A percentile compares a stretch with the other conserved stretches of the same genome.
Conservation (phyloP, 2,797 vertebrate genomes). For the Podarcis siculus region DNA sequence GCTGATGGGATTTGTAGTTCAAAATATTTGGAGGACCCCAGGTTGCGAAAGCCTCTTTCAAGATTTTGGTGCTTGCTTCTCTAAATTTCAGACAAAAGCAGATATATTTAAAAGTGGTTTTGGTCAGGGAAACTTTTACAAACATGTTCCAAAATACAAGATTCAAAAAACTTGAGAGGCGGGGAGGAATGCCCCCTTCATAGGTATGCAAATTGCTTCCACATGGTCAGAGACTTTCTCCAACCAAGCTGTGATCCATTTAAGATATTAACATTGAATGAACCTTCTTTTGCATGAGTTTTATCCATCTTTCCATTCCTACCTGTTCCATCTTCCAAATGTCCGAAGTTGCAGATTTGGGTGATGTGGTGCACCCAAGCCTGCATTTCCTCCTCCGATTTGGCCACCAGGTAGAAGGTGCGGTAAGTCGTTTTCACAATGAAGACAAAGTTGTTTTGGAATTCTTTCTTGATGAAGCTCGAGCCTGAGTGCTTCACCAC, state of each 20-base stretch:
- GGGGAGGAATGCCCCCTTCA: neutral
- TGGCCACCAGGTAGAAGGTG: slow-evolving; percentile 96
- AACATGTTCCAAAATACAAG: no score
- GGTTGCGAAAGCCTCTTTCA: neutral
- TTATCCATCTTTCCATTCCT: neutral
- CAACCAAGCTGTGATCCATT: no score
- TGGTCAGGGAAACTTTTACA: no score
- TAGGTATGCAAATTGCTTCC: neutral
- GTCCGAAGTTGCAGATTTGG: slow-evolving; percentile 91
- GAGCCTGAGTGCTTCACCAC: slow-evolving; percentile 87
- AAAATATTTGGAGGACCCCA: neutral
- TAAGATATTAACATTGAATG: neutral
- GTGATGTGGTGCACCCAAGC: slow-evolving; percentile 93
- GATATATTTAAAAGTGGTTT: no score
- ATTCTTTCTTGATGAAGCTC: slow-evolving; percentile 87
- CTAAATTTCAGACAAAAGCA: no score
- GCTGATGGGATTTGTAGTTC: neutral
- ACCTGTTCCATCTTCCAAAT: slow-evolving; percentile 87
- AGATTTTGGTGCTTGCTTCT: neutral
- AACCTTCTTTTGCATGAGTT: neutral
- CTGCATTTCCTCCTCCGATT: slow-evolving; percentile 97
- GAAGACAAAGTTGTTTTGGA: slow-evolving; percentile 92
- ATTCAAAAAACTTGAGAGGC: no score
- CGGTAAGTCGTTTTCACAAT: slow-evolving; percentile 91
- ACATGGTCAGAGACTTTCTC: neutral